Evolutionary conservation across 2,888 invertebrate genomes (phyloP), one percentile per base, ranked within the genome.

Genomic region (Agrotis clavis): DNA sequence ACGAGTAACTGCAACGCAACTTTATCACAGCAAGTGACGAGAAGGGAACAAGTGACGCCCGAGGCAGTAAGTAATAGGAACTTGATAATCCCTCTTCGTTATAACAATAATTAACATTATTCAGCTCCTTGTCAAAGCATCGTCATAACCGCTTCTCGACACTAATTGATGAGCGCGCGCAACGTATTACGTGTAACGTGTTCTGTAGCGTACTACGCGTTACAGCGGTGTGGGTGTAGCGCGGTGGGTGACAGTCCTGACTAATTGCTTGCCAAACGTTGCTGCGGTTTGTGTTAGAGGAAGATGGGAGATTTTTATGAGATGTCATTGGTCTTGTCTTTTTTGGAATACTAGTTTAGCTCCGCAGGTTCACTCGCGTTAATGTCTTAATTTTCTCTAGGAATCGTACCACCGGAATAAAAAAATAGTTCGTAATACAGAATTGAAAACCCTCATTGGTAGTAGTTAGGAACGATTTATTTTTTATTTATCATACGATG

Each of bases 131-230:
- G 84, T 82, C 84, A 72, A 65, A 67, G 70, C 69, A 18, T 72
- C 67, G 62, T 73, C 77, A 77, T 57, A 77, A 76, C 65, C 77
- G 75, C 66, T 79, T 70, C 66, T 48, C 68, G 72, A 83, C 81
- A 70, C 79, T 83, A 83, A 83, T 84, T 82, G 84, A 82, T 71
- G 77, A 70, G 64, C 67, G 59, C 63, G 19, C 51, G 54, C 64
- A 66, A 57, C 70, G 65, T 66, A 71, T 71, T 70, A 66, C 78
- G 62, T 66, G 77, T 71, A 77, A 66, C 78, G 35, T 67, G 62
- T 63, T 35, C 19, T 50, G 76, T 80, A 54, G 18, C 64, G n/a
- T 47, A 70, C 59, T 61, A 54, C 75, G 16, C 30, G 76, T 69
- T 65, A 71, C 54, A 61, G 35, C 57, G 54, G 19, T 50, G 19